A percentile compares a stretch with the other conserved stretches of the same genome.
phyloP scores from a whole-genome alignment of 2,888 invertebrate species.

The Rhamphomyia laevipes region DNA sequence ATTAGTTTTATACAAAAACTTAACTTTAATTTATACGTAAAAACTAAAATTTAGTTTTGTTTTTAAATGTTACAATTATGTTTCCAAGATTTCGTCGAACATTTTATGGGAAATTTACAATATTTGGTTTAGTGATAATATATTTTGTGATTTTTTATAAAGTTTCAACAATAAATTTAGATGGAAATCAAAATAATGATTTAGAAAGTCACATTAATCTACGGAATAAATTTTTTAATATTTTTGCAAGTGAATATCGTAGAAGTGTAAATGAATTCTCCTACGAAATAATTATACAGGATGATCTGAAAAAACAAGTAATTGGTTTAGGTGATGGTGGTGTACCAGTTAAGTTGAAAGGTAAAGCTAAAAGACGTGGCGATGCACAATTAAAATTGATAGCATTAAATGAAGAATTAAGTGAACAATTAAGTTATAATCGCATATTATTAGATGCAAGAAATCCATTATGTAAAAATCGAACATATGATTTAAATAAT shows the following conservation, averaged over 20 bases:
- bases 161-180: too few relatives aligned
- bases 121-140: too few relatives aligned
- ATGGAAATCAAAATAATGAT: too few relatives aligned
- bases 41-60: too few relatives aligned
- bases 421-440: conserved; percentile 77
- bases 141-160: too few relatives aligned
- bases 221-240: too few relatives aligned
- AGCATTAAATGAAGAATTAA: conserved; percentile 79
- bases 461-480: conserved; percentile 28
- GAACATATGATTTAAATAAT: conserved; percentile 46
- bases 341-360: conserved; percentile 51
- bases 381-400: conserved; percentile 66
- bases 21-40: too few relatives aligned
- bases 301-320: conserved; percentile 53
- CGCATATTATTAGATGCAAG: conserved; percentile 44
- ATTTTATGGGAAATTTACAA: too few relatives aligned
- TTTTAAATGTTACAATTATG: conserved; percentile 18
- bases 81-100: conserved; percentile 33
- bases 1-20: too few relatives aligned
- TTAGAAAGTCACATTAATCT: too few relatives aligned
- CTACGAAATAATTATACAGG: conserved; percentile 38
- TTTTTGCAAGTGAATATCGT: too few relatives aligned
- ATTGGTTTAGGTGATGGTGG: conserved; percentile 63
- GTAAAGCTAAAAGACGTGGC: conserved; percentile 50
- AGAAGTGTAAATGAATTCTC: conserved; percentile 22